phyloP scores from a whole-genome alignment of 2,888 invertebrate genomes.

The Theodoxus fluviatilis region DNA sequence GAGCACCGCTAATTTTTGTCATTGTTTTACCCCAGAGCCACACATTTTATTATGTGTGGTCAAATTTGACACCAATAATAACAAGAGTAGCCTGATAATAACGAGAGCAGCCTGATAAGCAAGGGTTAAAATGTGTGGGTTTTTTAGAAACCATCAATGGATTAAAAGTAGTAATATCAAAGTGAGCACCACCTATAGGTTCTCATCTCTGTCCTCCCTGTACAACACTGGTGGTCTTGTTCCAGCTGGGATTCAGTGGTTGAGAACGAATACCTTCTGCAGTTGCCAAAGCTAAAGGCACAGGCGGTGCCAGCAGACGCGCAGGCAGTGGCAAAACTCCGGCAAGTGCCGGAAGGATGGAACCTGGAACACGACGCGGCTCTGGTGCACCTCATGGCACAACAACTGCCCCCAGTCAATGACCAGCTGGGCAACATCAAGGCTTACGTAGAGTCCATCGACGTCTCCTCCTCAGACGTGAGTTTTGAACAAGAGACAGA shows the following conservation, averaged over 20 bases:
- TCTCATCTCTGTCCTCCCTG: background rate
- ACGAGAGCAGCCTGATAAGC: no score
- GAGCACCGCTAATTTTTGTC: no score
- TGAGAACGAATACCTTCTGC: constrained; percentile 51
- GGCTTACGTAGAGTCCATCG: constrained; percentile 61
- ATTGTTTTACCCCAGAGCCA: no score
- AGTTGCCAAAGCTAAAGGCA: constrained; percentile 41
- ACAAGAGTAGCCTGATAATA: no score
- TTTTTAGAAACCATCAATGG: background rate
- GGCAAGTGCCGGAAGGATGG: constrained; percentile 52
- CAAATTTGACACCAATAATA: no score
- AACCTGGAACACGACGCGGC: constrained; percentile 61
- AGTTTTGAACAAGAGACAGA: constrained; percentile 31
- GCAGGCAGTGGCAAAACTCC: constrained; percentile 49
- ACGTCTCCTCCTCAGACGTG: constrained; percentile 62
- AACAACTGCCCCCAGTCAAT: constrained; percentile 54
- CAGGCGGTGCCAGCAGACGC: constrained; percentile 43
- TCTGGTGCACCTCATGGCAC: constrained; percentile 57
- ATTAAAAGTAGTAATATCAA: no score
- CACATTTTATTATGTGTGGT: no score
- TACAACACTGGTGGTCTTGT: background rate
- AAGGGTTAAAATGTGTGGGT: no score
- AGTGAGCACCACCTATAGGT: no score
- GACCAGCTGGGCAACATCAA: constrained; percentile 60
- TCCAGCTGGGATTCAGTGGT: constrained; percentile 59